Evolutionary conservation across 2,888 invertebrate genomes (phyloP).

Genomic region (Stenolophus ochropezus): DNA sequence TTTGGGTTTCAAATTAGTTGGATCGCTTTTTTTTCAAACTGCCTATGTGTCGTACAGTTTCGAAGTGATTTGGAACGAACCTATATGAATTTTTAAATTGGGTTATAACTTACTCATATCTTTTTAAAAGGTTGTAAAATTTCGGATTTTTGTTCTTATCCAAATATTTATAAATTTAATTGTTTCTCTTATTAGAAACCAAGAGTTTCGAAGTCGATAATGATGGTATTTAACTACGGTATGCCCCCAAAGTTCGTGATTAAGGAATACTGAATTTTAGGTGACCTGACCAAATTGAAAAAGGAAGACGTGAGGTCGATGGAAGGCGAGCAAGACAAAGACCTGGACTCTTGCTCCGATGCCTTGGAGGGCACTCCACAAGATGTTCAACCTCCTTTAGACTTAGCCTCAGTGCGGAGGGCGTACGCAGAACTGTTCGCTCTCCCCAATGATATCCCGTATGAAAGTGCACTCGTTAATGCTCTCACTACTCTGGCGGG

Average conservation of each 20-base stretch:
- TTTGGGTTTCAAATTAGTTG: too few species aligned
- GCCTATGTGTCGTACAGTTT: too few species aligned
- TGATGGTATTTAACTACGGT: too few species aligned
- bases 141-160: too few species aligned
- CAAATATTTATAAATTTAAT: too few species aligned
- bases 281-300: constrained; percentile 76
- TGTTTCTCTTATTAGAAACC: too few species aligned
- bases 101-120: too few species aligned
- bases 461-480: constrained; percentile 81
- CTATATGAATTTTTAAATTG: too few species aligned
- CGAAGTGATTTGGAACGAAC: too few species aligned
- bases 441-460: constrained; percentile 70
- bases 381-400: constrained; percentile 75
- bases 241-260: not conserved
- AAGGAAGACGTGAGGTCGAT: constrained; percentile 84
- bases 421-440: constrained; percentile 76
- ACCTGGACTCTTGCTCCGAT: constrained; percentile 83
- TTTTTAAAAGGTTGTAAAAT: too few species aligned
- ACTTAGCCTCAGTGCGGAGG: constrained; percentile 82
- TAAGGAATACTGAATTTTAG: constrained; percentile 63
- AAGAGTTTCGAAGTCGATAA: too few species aligned
- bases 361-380: constrained; percentile 67
- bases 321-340: constrained; percentile 90
- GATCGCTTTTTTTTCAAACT: too few species aligned
- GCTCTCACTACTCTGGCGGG: constrained; percentile 84